phyloP scores from a whole-genome alignment of 2,113 vertebrate genomes.

The Mustela lutreola region DNA sequence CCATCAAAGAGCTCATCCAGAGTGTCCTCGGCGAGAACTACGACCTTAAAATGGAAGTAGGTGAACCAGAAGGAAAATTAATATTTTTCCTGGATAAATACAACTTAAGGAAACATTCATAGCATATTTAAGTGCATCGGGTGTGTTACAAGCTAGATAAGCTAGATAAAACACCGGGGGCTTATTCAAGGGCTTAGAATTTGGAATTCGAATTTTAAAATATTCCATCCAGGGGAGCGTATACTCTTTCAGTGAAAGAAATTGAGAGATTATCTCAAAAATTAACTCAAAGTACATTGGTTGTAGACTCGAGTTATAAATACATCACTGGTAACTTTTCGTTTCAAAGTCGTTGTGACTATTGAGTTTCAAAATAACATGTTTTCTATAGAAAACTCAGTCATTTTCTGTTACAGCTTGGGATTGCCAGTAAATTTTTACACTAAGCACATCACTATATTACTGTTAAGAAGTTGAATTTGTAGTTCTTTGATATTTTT shows the following conservation, averaged over 20 bases:
- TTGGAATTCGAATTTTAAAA: neutral
- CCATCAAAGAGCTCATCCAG: slow-evolving; percentile 86
- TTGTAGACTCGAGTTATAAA: neutral
- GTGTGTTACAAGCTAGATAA: slow-evolving; percentile 63
- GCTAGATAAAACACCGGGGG: slow-evolving; percentile 59
- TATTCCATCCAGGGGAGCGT: neutral
- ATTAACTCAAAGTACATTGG: neutral
- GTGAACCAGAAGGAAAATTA: slow-evolving; percentile 79
- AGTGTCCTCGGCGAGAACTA: slow-evolving; percentile 87
- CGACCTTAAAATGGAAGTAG: slow-evolving; percentile 85
- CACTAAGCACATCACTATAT: neutral
- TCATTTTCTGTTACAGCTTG: neutral
- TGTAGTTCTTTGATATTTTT: neutral
- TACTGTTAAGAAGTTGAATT: neutral
- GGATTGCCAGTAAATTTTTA: neutral
- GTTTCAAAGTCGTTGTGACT: neutral
- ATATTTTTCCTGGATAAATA: slow-evolving; percentile 77
- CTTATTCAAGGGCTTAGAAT: slow-evolving; percentile 28
- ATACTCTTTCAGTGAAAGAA: slow-evolving; percentile 54
- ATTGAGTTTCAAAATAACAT: neutral
- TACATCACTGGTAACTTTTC: neutral
- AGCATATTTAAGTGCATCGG: neutral
- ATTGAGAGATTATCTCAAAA: neutral
- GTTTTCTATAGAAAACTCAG: slow-evolving; percentile 6
- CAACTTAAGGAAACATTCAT: neutral